Evolutionary conservation across 1,140 invertebrate species (phyloP), one percentile per base, ranked within the genome.

Genomic region (Schlechtendalia chinensis): DNA sequence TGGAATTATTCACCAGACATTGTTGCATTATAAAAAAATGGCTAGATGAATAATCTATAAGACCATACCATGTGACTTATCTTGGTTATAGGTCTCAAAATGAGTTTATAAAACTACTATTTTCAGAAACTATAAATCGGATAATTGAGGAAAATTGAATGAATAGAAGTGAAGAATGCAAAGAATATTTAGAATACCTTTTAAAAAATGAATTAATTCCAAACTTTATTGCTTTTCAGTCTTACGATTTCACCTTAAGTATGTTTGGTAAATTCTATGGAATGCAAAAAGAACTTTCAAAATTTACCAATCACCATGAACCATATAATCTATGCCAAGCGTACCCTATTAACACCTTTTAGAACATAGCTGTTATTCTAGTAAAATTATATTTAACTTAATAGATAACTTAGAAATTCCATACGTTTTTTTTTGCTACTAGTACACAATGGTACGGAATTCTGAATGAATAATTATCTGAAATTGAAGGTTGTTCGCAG

Each of bases 361-460:
- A 24, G 77, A 80, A 50, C 77, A 80, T 63, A 39, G 77, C 58
- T 80, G 58, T 22, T 50, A 80, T 59, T 32, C 56, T 8, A 79
- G 56, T 29, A 22, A 61, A 2, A 79, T 79, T 39, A 39, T 59
- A 39, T 2, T 58, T 4, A 47, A 79, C 17, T n/a, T 79, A 29
- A 32, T 79, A 14, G 45, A 45, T 17, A 59, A 32, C 22, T n/a
- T 79, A 47, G 47, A 79, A 79, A 39, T 17, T 29, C 32, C 45
- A 22, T 61, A 59, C 16, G 29, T 59, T 39, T 79, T 79, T 32
- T 79, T 79, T n/a, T n/a, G n/a, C n/a, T n/a, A n/a, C n/a, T n/a
- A n/a, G n/a, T n/a, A n/a, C n/a, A n/a, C n/a, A n/a, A n/a, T n/a
- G n/a, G n/a, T n/a, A n/a, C n/a, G n/a, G n/a, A n/a, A n/a, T n/a